Percentiles rank a stretch among this genome's conserved stretches.
Evolutionary conservation across 2,888 invertebrate species (phyloP).

Genomic region (Dioctria rufipes): DNA sequence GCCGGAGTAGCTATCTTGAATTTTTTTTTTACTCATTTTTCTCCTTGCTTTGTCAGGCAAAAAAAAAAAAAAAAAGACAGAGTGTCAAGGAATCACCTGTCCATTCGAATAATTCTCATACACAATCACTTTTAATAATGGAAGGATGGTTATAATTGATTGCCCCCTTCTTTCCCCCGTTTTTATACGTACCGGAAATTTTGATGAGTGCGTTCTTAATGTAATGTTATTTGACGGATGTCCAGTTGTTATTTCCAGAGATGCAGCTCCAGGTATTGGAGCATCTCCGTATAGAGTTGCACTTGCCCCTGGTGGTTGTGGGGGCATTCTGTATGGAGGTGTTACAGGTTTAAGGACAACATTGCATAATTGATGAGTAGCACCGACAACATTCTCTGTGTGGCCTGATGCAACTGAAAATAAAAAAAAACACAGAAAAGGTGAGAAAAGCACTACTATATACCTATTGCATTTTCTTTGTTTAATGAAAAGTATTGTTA

Average conservation of each 20-base stretch:
- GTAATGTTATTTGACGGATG: conserved; percentile 64
- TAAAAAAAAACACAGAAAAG: conserved; percentile 57
- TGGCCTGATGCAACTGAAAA: conserved; percentile 74
- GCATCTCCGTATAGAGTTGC: conserved; percentile 72
- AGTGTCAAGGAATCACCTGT: background rate
- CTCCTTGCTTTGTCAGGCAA: background rate
- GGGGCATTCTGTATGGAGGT: conserved; percentile 80
- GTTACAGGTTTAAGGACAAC: conserved; percentile 70
- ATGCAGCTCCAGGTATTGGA: conserved; percentile 68
- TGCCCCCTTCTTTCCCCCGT: background rate
- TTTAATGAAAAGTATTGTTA: background rate
- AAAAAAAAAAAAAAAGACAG: too few species aligned
- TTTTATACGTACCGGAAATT: conserved; percentile 80
- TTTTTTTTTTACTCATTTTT: conserved; percentile 21
- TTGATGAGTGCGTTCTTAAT: conserved; percentile 83
- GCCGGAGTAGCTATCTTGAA: conserved; percentile 7
- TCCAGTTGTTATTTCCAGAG: conserved; percentile 62
- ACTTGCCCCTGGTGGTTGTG: conserved; percentile 76
- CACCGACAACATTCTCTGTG: conserved; percentile 26
- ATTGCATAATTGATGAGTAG: background rate
- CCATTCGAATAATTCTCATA: background rate
- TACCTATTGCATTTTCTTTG: background rate
- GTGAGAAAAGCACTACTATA: conserved; percentile 59
- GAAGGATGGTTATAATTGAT: background rate
- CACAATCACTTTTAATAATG: background rate